Conservation (phyloP, 2,113 vertebrate genomes). For the Peromyscus californicus region DNA sequence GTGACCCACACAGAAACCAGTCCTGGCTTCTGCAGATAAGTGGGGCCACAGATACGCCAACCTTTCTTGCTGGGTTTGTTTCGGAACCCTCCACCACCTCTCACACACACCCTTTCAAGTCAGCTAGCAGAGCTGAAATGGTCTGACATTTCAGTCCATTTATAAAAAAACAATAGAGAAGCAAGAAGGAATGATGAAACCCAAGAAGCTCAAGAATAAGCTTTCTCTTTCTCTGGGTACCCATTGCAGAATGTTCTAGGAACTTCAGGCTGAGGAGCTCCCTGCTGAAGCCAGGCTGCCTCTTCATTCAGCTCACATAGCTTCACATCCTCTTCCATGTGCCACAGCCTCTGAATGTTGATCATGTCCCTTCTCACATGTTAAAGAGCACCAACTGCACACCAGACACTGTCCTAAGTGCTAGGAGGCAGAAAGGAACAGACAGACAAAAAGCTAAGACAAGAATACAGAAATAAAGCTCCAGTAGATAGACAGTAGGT, state of each 20-base stretch:
- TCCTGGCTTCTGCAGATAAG: background rate
- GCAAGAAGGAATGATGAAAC: background rate
- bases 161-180: background rate
- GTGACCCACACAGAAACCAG: background rate
- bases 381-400: background rate
- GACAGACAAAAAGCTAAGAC: background rate
- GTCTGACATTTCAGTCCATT: background rate
- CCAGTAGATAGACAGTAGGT: background rate
- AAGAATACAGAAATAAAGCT: background rate
- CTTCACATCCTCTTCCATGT: background rate
- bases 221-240: background rate
- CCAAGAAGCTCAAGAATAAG: background rate
- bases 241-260: background rate
- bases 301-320: background rate
- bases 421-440: background rate
- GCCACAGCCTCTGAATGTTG: background rate
- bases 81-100: background rate
- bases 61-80: background rate
- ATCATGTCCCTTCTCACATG: background rate
- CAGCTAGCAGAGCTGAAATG: background rate
- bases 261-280: background rate
- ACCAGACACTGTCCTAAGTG: background rate
- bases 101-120: background rate
- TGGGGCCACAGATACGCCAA: fast-evolving
- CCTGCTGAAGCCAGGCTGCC: background rate